These are phyloP conservation scores for Puntigrus tetrazona DNA, from an alignment of 2,113 vertebrate species.

Conservation along the genomic window DNA sequence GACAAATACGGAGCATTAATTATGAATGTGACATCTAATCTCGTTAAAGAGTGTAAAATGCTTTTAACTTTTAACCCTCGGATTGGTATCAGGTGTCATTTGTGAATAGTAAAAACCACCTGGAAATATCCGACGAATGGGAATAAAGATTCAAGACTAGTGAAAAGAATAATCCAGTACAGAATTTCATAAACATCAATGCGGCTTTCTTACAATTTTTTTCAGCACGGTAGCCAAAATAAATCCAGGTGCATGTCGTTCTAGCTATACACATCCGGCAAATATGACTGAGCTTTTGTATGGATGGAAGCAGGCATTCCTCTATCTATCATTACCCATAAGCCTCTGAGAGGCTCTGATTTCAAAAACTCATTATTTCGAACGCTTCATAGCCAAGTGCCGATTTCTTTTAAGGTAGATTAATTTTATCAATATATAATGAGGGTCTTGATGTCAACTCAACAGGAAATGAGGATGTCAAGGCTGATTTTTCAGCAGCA, in stretches of 20 bases:
- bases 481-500: constrained; percentile 69
- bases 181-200: constrained; percentile 3
- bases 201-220: constrained; percentile 4
- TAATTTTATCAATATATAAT: constrained; percentile 76
- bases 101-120: neutral
- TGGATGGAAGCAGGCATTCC: constrained; percentile 56
- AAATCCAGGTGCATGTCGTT: neutral
- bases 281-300: constrained; percentile 25
- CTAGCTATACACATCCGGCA: neutral
- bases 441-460: constrained; percentile 70
- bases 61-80: constrained; percentile 7
- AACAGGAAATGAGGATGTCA: constrained; percentile 75
- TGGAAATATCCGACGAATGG: neutral
- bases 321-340: constrained; percentile 51
- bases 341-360: constrained; percentile 56
- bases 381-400: constrained; percentile 63
- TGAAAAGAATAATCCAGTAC: constrained; percentile 19
- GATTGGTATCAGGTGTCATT: neutral
- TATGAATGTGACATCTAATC: neutral
- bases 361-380: constrained; percentile 52
- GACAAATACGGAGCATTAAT: neutral
- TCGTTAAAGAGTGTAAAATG: neutral
- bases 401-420: constrained; percentile 71
- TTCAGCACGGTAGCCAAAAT: neutral
- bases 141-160: neutral